Evolutionary conservation across 2,888 invertebrate genomes (phyloP).

Genomic region (Caenorhabditis sulstoni): DNA sequence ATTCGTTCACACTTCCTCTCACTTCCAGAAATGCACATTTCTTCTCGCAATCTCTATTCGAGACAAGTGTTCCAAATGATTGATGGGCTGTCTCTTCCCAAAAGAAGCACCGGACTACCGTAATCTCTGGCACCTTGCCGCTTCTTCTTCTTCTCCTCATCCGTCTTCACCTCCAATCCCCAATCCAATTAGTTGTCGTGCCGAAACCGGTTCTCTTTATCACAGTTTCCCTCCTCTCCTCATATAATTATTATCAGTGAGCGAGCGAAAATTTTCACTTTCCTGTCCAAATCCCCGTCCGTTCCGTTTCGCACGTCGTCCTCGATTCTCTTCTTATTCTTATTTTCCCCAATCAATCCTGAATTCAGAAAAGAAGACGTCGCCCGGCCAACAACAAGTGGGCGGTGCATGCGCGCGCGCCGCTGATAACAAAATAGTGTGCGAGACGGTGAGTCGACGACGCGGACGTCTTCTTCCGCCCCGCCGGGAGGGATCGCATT

Average conservation of each 20-base stretch:
- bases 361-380: constrained; percentile 57
- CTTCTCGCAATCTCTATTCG: constrained; percentile 11
- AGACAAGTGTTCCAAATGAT: neutral
- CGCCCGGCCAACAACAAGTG: constrained; percentile 53
- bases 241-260: constrained; percentile 31
- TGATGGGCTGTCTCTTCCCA: neutral
- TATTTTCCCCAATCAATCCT: constrained; percentile 42
- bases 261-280: constrained; percentile 14
- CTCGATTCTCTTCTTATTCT: too few species aligned
- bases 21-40: constrained; percentile 15
- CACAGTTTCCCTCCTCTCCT: constrained; percentile 14
- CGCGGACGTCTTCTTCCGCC: neutral
- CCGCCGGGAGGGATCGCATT: constrained; percentile 19
- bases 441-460: constrained; percentile 46
- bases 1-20: constrained; percentile 31
- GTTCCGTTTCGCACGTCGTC: constrained; percentile 1
- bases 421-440: constrained; percentile 54
- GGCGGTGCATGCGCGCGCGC: constrained; percentile 49
- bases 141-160: neutral
- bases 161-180: constrained; percentile 23
- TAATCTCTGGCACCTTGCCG: constrained; percentile 2
- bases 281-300: constrained; percentile 13
- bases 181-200: constrained; percentile 49
- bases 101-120: neutral
- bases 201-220: constrained; percentile 46